These are phyloP conservation scores for Acanthosepion esculentum DNA, from an alignment of 2,888 invertebrate species.

Conservation along the genomic window DNA sequence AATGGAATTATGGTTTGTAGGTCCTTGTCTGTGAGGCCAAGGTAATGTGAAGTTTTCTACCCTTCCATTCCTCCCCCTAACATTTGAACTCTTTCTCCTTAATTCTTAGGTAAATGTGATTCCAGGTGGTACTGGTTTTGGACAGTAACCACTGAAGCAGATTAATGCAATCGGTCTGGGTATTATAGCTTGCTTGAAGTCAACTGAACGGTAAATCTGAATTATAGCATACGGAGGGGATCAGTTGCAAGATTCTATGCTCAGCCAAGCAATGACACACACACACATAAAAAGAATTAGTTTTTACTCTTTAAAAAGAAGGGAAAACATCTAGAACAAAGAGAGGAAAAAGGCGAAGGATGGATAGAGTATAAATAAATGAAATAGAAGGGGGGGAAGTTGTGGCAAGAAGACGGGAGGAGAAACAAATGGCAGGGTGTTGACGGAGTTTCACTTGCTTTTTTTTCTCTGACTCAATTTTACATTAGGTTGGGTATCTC, in stretches of 20 bases:
- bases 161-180: background rate
- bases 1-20: background rate
- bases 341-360: background rate
- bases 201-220: background rate
- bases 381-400: background rate
- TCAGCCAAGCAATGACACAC: background rate
- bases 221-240: background rate
- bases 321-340: background rate
- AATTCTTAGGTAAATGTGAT: conserved; percentile 14
- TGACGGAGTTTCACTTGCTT: background rate
- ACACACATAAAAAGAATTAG: background rate
- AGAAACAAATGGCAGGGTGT: background rate
- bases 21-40: background rate
- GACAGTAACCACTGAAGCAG: background rate
- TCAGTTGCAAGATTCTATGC: background rate
- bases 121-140: background rate
- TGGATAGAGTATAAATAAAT: background rate
- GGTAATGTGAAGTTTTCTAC: background rate
- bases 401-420: background rate
- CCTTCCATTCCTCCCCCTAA: background rate
- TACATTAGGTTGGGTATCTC: background rate
- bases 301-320: background rate
- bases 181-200: background rate
- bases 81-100: background rate
- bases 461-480: background rate